Conservation (phyloP, 1,140 invertebrate genomes). For the Lucilia sericata region DNA sequence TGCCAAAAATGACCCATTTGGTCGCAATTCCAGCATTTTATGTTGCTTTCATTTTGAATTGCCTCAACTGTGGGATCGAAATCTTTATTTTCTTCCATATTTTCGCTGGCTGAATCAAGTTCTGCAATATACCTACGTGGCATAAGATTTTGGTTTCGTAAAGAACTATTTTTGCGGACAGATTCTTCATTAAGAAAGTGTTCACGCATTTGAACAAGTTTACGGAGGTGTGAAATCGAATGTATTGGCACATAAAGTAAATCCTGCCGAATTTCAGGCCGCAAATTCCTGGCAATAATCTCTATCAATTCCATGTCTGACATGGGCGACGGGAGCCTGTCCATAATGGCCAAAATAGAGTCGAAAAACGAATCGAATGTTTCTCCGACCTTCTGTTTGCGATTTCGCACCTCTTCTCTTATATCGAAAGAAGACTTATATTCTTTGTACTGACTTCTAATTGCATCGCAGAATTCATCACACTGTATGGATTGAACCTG, state of each 20-base stretch:
- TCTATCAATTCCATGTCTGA: constrained; percentile 24
- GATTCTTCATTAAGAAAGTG: not conserved
- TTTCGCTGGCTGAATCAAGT: not conserved
- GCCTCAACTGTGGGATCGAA: not conserved
- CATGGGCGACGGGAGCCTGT: not conserved
- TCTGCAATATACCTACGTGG: not conserved
- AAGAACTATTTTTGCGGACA: no score
- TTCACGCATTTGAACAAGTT: constrained; percentile 32
- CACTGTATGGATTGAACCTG: constrained; percentile 23
- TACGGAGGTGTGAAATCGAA: constrained; percentile 12
- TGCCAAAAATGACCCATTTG: not conserved
- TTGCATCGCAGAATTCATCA: constrained; percentile 30
- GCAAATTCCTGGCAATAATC: constrained; percentile 4
- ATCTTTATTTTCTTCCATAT: not conserved
- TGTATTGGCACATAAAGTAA: constrained; percentile 29
- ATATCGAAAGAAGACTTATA: no score
- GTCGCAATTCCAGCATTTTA: constrained; percentile 34
- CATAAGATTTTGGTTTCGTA: not conserved
- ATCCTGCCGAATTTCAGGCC: constrained; percentile 25
- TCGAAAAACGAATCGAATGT: no score
- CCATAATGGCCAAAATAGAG: no score
- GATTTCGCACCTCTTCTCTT: no score
- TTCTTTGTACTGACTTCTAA: constrained; percentile 32
- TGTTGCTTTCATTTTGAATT: not conserved
- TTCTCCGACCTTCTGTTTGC: no score